phyloP scores from a whole-genome alignment of 2,888 invertebrate species.

The Parelbella ahira region DNA sequence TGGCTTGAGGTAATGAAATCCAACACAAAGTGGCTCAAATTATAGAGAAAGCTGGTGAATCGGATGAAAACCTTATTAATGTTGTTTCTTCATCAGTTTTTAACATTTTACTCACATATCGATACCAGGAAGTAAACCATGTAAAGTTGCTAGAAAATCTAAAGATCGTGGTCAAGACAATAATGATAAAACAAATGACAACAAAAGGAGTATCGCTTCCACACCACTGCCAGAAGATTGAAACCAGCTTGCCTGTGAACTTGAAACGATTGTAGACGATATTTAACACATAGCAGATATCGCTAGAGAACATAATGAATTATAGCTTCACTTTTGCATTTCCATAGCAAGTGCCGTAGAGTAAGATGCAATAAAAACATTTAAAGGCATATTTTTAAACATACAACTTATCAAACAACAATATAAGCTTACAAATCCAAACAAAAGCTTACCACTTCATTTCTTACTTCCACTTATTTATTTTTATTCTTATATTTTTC shows the following conservation, averaged over 20 bases:
- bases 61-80: neutral
- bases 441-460: slow-evolving; percentile 23
- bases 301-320: slow-evolving; percentile 8
- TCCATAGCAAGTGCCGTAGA: slow-evolving; percentile 16
- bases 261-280: slow-evolving; percentile 10
- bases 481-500: slow-evolving; percentile 6
- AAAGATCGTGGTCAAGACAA: slow-evolving; percentile 28
- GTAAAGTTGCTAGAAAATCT: slow-evolving; percentile 15
- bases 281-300: slow-evolving; percentile 9
- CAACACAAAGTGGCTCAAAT: neutral
- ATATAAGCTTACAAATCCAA: slow-evolving; percentile 26
- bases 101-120: slow-evolving; percentile 23
- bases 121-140: slow-evolving; percentile 19
- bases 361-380: slow-evolving; percentile 14
- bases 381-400: slow-evolving; percentile 6
- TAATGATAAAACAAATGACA: slow-evolving; percentile 24
- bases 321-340: slow-evolving; percentile 10
- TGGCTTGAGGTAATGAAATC: neutral
- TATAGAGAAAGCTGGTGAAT: neutral
- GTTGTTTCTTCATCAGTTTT: slow-evolving; percentile 37
- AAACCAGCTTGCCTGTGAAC: slow-evolving; percentile 22
- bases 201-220: slow-evolving; percentile 30
- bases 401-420: slow-evolving; percentile 1
- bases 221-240: slow-evolving; percentile 26
- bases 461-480: slow-evolving; percentile 24